Evolutionary conservation across 2,888 invertebrate species (phyloP).

Genomic region (Epinotia ramella): DNA sequence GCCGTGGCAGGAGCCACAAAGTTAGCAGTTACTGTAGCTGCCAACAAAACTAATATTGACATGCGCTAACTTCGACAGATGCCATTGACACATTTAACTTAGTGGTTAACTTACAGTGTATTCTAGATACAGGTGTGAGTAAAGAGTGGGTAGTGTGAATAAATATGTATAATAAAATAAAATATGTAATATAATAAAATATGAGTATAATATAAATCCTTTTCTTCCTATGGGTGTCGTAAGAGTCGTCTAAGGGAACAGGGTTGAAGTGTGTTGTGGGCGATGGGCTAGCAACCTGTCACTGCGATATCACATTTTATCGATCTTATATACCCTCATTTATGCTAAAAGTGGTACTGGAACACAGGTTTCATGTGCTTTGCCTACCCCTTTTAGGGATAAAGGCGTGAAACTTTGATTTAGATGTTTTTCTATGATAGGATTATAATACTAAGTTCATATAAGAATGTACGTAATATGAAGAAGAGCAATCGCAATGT

Average conservation of each 20-base stretch:
- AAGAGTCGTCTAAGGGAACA: no score
- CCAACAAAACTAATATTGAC: constrained; percentile 27
- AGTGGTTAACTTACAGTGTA: constrained; percentile 8
- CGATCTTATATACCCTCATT: no score
- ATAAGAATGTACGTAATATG: no score
- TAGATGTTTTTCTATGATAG: background rate
- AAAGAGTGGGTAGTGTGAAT: background rate
- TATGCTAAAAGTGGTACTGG: background rate
- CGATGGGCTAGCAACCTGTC: no score
- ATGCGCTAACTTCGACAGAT: constrained; percentile 22
- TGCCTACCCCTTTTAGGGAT: no score
- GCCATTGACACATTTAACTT: constrained; percentile 28
- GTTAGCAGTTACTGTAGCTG: constrained; percentile 11
- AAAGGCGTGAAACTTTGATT: background rate
- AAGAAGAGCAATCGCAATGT: no score
- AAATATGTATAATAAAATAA: no score
- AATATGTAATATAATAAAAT: no score
- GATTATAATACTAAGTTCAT: no score
- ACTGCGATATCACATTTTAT: no score
- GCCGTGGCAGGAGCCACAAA: constrained; percentile 8
- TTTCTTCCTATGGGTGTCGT: no score
- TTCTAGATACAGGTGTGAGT: background rate
- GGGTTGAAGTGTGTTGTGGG: no score
- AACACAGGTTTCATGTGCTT: background rate
- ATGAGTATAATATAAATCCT: background rate